Conservation (phyloP, 2,888 invertebrate genomes). For the Phasia obesa region DNA sequence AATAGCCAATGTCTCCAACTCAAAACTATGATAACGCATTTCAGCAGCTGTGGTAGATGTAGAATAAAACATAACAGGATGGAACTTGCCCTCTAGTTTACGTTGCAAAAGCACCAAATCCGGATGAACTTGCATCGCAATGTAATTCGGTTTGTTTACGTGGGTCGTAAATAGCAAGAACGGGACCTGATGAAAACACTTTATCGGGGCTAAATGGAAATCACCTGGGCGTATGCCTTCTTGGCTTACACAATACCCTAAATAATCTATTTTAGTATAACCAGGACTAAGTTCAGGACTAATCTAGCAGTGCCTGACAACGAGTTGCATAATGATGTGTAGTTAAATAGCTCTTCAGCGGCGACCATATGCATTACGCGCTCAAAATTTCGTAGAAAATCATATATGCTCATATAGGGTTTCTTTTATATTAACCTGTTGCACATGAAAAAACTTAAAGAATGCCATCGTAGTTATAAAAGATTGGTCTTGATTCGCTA, state of each 20-base stretch:
- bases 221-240: slow-evolving; percentile 57
- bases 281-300: slow-evolving; percentile 54
- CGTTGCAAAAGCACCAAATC: slow-evolving; percentile 53
- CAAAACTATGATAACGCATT: slow-evolving; percentile 23
- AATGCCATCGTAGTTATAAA: too few species aligned
- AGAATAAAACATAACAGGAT: slow-evolving; percentile 22
- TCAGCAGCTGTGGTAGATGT: slow-evolving; percentile 13
- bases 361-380: slow-evolving; percentile 14
- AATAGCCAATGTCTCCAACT: slow-evolving; percentile 15
- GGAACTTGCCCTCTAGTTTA: slow-evolving; percentile 27
- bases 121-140: slow-evolving; percentile 56
- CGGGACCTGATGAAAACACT: slow-evolving; percentile 59
- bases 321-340: slow-evolving; percentile 3
- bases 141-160: too few species aligned
- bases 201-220: slow-evolving; percentile 54
- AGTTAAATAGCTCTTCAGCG: slow-evolving; percentile 24
- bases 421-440: too few species aligned
- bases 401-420: too few species aligned
- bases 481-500: too few species aligned
- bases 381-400: too few species aligned
- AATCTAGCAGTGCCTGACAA: slow-evolving; percentile 15
- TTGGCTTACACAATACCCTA: slow-evolving; percentile 50
- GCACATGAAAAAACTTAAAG: too few species aligned
- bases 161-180: slow-evolving; percentile 27
- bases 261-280: slow-evolving; percentile 44